Evolutionary conservation across 2,113 vertebrate species (phyloP), one percentile per base, ranked within the genome.

Genomic region (Rattus rattus): DNA sequence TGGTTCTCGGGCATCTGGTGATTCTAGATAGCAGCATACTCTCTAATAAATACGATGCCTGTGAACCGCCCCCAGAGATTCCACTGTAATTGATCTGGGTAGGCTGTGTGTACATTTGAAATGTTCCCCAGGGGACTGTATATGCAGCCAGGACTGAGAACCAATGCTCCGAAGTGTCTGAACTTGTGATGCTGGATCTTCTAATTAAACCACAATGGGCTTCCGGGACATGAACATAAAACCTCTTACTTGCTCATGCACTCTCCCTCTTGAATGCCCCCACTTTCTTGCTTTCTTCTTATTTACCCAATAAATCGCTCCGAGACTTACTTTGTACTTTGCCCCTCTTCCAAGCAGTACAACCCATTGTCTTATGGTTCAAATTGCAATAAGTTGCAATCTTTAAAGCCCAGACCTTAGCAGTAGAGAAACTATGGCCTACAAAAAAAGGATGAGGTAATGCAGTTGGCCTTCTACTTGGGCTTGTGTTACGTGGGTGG

Each of bases 1-100:
- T 91, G 43, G 9, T 75, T 90, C 43, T 86, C 77, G 11, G 14
- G 90, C 49, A 63, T 88, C 90, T 88, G 80, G 59, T 96, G 85
- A 80, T 54, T 94, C 85, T 81, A 49, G 59, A 65, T 61, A 95
- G 94, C 52, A 49, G 22, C 83, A 67, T 65, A 84, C 75, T 94
- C 52, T 22, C 69, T 94, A 95, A 95, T 92, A 97, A 96, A 95
- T 94, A 33, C 36, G 88, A 67, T 54, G 85, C 81, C 91, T 95
- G 52, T 20, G 70, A 94, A 65, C 88, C n/a, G 56, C 61, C 67
- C 77, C 63, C 47, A 83, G 94, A 93, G 90, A 96, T 76, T 94
- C 85, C 2, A 17, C 63, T 91, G 43, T 69, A 80, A 96, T 96
- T 88, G 70, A 52, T 97, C 52, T 12, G 49, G 79, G 65, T 70